A percentile compares a stretch with the other conserved stretches of the same genome.
phyloP scores from a whole-genome alignment of 2,113 vertebrate species.

The Oncorhynchus kisutch region DNA sequence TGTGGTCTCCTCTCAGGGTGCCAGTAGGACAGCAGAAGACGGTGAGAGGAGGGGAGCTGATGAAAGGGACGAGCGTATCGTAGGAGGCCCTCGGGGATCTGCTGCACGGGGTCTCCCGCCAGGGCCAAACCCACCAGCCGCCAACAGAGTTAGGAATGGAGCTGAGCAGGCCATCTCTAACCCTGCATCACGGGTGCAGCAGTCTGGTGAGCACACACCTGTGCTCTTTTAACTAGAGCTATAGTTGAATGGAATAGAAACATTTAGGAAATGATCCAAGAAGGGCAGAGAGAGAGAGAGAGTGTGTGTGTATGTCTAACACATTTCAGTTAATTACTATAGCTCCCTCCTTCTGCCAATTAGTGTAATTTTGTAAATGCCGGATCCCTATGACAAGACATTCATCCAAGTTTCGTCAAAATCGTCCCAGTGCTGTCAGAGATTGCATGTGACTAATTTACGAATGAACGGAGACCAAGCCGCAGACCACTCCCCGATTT shows the following conservation, averaged over 20 bases:
- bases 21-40: conserved; percentile 89
- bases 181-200: conserved; percentile 89
- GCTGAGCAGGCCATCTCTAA: conserved; percentile 90
- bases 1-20: conserved; percentile 74
- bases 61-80: conserved; percentile 89
- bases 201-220: conserved; percentile 80
- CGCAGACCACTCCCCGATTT: too few species aligned
- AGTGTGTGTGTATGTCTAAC: too few species aligned
- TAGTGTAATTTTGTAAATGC: too few species aligned
- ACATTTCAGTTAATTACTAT: too few species aligned
- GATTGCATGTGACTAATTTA: too few species aligned
- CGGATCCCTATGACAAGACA: too few species aligned
- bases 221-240: not conserved
- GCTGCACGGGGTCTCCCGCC: conserved; percentile 71
- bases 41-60: conserved; percentile 82
- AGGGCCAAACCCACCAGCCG: conserved; percentile 79
- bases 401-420: too few species aligned
- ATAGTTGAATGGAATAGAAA: not conserved
- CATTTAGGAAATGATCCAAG: not conserved
- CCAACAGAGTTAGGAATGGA: conserved; percentile 88
- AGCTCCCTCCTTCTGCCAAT: too few species aligned
- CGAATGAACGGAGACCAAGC: too few species aligned
- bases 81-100: conserved; percentile 81
- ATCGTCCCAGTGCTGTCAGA: too few species aligned
- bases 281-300: too few species aligned